Conservation (phyloP, 2,113 vertebrate genomes). For the Colistium nudipinnis region DNA sequence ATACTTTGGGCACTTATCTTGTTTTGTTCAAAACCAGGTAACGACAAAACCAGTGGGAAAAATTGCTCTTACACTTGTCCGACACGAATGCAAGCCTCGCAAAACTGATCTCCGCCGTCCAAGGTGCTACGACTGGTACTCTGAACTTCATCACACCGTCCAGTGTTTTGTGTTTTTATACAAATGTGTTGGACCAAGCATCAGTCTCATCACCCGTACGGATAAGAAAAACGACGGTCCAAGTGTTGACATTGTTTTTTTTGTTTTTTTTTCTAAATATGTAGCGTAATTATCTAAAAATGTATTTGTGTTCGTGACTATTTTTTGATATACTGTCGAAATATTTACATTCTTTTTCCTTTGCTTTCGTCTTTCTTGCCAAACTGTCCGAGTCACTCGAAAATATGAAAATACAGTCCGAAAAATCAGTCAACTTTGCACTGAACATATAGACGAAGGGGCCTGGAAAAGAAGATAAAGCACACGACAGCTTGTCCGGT, state of each 20-base stretch:
- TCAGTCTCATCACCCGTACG: constrained; percentile 43
- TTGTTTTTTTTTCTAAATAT: constrained; percentile 65
- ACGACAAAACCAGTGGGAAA: constrained; percentile 26
- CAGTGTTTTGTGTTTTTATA: constrained; percentile 70
- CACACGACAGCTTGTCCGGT: constrained; percentile 2
- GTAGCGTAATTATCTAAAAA: constrained; percentile 69
- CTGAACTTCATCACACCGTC: constrained; percentile 59
- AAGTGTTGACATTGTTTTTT: constrained; percentile 56
- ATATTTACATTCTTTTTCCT: constrained; percentile 49
- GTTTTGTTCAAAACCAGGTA: constrained; percentile 40
- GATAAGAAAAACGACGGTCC: constrained; percentile 34
- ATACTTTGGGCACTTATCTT: constrained; percentile 63
- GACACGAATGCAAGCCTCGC: constrained; percentile 30
- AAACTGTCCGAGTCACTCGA: constrained; percentile 52
- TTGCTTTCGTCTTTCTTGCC: constrained; percentile 41
- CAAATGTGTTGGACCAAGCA: constrained; percentile 75
- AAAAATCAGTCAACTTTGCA: constrained; percentile 35
- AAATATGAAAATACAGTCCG: constrained; percentile 11
- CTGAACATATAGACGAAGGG: constrained; percentile 44
- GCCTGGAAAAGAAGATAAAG: constrained; percentile 1
- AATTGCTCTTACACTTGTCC: not conserved
- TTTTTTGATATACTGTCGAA: constrained; percentile 68
- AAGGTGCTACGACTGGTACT: constrained; percentile 76
- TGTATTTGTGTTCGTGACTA: constrained; percentile 61
- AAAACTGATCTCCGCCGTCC: constrained; percentile 47